A percentile compares a stretch with the other conserved stretches of the same genome.
phyloP scores from a whole-genome alignment of 2,113 vertebrate species.

The Athene noctua region DNA sequence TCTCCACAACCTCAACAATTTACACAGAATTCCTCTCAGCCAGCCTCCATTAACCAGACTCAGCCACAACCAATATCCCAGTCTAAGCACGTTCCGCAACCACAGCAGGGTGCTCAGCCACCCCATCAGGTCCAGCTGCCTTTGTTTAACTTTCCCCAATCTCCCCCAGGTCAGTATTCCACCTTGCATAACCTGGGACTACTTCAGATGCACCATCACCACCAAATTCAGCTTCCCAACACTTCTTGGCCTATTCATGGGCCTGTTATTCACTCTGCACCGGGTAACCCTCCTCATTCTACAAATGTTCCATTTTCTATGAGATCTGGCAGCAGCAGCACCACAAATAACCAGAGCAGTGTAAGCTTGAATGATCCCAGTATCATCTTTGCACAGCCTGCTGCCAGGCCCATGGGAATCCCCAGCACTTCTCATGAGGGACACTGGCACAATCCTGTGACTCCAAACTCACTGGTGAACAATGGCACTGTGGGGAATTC shows the following conservation, averaged over 20 bases:
- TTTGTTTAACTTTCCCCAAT: conserved; percentile 88
- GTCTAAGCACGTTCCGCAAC: conserved; percentile 76
- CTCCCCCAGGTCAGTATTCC: conserved; percentile 88
- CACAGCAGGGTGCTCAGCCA: conserved; percentile 74
- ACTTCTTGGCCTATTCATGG: conserved; percentile 92
- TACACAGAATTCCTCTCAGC: conserved; percentile 80
- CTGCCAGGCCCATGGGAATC: conserved; percentile 83
- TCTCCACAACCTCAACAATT: conserved; percentile 88
- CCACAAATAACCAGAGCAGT: conserved; percentile 74
- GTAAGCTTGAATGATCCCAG: conserved; percentile 96
- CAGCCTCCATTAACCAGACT: conserved; percentile 79
- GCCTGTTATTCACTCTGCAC: conserved; percentile 84
- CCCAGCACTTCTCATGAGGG: conserved; percentile 84
- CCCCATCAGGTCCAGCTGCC: conserved; percentile 88
- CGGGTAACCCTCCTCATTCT: conserved; percentile 81
- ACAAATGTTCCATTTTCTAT: conserved; percentile 82
- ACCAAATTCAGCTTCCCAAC: conserved; percentile 81
- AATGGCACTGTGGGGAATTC: conserved; percentile 92
- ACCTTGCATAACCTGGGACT: conserved; percentile 86
- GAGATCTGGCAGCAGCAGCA: conserved; percentile 74
- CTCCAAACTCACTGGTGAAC: conserved; percentile 88
- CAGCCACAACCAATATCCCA: conserved; percentile 83
- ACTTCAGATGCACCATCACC: conserved; percentile 82
- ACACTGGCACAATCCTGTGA: conserved; percentile 92
- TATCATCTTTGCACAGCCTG: conserved; percentile 98